Base-by-base conservation (phyloP, 92 coral and sea anemone species). In the Parazoanthus darwini region DNA sequence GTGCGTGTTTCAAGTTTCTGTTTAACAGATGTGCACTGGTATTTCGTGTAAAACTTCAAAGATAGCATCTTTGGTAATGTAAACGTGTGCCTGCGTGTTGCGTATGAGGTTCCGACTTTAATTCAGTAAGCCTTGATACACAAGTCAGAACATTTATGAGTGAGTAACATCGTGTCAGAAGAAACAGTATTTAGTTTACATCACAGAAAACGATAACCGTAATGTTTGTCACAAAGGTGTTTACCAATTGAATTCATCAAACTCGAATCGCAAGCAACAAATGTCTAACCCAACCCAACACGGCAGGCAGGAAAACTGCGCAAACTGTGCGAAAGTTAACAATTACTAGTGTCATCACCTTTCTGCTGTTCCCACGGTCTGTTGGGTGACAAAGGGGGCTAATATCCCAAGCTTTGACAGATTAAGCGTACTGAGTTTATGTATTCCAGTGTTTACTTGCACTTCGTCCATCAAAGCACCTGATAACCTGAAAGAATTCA, bases 21-120 rank as follows among this genome's bases (percentile, higher is more conserved):
- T 84, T 33, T 84, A 84, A 84, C 87, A 84, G 87, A 84, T 84
- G 87, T 84, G 87, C 75, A 44, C 65, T 72, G 58, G 68, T 71
- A 67, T 84, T 84, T 70, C 78, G 77, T 80, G 85, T 70, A 84
- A 50, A 29, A 48, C 11, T 84, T 71, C 22, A 5, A 38, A 25
- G 87, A 84, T 84, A 84, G 78, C 79, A 84, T 84, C 87, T 84
- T 33, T 48, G 48, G 0, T 84, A 84, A 84, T 71, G 68, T 84
- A 84, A 84, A 84, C 87, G 43, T 84, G 46, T 84, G 87, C 87
- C 79, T 71, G 79, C 44, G 15, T 48, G 51, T 10, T 48, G 79
- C 67, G 70, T 74, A 37, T 36, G 72, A 13, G 58, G 42, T 71
- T 70, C 87, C 78, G 63, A 71, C 56, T 84, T 70, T 44, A 66